Evolutionary conservation across 2,113 vertebrate species (phyloP).

Genomic region (Pteronura brasiliensis): DNA sequence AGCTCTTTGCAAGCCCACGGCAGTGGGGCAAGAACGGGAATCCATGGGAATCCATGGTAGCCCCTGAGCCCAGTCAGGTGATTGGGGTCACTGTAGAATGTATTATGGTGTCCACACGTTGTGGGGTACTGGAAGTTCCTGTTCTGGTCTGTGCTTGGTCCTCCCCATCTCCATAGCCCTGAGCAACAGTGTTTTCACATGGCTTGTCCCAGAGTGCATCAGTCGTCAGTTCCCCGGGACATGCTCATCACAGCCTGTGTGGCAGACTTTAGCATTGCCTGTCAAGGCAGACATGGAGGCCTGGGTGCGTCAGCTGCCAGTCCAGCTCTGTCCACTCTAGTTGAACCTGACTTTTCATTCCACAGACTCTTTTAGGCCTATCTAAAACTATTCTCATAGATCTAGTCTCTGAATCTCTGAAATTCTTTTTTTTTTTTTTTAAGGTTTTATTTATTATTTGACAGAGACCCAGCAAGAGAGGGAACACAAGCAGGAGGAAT

Average conservation of each 20-base stretch:
- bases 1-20: background rate
- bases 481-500: too few species aligned
- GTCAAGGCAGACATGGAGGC: background rate
- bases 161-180: background rate
- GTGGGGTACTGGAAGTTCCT: background rate
- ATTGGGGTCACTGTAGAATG: background rate
- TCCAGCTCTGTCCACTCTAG: background rate
- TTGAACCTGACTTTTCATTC: background rate
- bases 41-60: background rate
- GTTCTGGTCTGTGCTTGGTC: background rate
- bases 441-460: too few species aligned
- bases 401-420: background rate
- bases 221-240: background rate
- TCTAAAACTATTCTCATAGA: background rate
- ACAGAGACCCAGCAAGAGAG: too few species aligned
- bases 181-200: background rate
- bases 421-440: background rate
- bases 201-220: background rate
- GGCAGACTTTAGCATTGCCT: background rate
- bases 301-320: background rate
- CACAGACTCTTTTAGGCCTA: background rate
- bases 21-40: background rate
- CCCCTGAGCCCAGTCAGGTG: background rate
- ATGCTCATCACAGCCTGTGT: background rate
- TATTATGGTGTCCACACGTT: accelerated